Evolutionary conservation across 92 coral and sea anemone genomes (phyloP).

Genomic region (Epizoanthus scotinus): DNA sequence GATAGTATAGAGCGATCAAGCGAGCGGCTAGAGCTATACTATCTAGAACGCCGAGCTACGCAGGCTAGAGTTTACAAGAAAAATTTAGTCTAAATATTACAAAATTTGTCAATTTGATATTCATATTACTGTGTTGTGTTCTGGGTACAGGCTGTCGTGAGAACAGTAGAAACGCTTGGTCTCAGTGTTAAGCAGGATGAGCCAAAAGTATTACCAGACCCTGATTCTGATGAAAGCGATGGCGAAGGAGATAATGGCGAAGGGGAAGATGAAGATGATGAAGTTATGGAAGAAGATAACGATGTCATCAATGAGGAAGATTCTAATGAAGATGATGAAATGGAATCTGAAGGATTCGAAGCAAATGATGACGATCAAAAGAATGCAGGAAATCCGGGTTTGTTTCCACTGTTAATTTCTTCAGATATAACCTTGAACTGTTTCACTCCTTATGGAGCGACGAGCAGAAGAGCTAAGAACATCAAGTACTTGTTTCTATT

Average conservation of each 20-base stretch:
- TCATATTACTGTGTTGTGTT: neutral
- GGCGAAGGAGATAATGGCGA: neutral
- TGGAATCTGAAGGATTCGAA: neutral
- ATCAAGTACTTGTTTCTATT: too few relatives aligned
- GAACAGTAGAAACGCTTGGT: slow-evolving; percentile 25
- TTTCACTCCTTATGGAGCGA: too few relatives aligned
- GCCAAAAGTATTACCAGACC: neutral
- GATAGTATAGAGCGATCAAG: too few relatives aligned
- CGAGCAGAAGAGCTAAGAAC: too few relatives aligned
- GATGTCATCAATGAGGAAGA: neutral
- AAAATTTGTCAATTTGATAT: too few relatives aligned
- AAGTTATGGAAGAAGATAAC: neutral
- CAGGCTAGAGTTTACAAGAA: too few relatives aligned
- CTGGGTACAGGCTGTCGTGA: slow-evolving; percentile 2
- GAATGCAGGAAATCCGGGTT: too few relatives aligned
- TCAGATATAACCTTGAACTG: too few relatives aligned
- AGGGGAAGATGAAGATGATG: neutral
- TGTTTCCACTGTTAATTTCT: too few relatives aligned
- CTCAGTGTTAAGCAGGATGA: slow-evolving; percentile 6
- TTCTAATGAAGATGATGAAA: neutral
- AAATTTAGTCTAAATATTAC: too few relatives aligned
- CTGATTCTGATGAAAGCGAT: slow-evolving; percentile 1
- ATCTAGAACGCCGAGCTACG: too few relatives aligned
- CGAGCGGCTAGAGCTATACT: too few relatives aligned
- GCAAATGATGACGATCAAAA: neutral